phyloP scores from a whole-genome alignment of 2,797 vertebrate species.

The Clarias pachynema region DNA sequence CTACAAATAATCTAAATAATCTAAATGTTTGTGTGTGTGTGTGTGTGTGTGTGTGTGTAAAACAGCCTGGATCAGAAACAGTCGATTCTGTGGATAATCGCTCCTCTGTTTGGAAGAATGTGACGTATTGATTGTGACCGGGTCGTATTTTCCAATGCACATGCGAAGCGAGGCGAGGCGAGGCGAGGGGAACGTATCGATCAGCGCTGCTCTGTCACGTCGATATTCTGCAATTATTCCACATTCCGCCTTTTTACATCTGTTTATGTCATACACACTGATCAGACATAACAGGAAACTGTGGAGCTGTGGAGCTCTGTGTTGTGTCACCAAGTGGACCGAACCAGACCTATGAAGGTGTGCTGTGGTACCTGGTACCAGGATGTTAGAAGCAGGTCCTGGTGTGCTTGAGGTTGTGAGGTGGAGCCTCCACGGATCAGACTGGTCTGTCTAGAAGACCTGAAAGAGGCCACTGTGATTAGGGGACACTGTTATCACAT shows the following conservation, averaged over 20 bases:
- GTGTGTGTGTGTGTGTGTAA: neutral
- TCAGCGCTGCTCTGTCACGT: slow-evolving; percentile 48
- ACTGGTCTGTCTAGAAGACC: too few relatives aligned
- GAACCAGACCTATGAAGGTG: too few relatives aligned
- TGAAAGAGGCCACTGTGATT: too few relatives aligned
- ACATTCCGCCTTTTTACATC: neutral
- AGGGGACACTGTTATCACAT: neutral
- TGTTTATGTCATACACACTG: neutral
- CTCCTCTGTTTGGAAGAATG: neutral
- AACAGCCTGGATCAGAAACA: neutral
- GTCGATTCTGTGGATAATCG: neutral
- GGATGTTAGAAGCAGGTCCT: too few relatives aligned
- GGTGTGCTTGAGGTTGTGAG: too few relatives aligned
- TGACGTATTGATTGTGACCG: neutral
- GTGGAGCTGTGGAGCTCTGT: too few relatives aligned
- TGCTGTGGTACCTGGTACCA: too few relatives aligned
- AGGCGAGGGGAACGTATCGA: slow-evolving; percentile 40
- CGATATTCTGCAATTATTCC: neutral
- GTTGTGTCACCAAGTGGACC: too few relatives aligned
- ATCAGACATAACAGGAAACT: too few relatives aligned
- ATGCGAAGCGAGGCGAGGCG: slow-evolving; percentile 51
- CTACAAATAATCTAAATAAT: too few relatives aligned
- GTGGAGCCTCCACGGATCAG: too few relatives aligned
- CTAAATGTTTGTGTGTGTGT: neutral
- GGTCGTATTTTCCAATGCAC: neutral